Evolutionary conservation across 2,797 vertebrate genomes (phyloP).

Genomic region (Hyperoplus immaculatus): DNA sequence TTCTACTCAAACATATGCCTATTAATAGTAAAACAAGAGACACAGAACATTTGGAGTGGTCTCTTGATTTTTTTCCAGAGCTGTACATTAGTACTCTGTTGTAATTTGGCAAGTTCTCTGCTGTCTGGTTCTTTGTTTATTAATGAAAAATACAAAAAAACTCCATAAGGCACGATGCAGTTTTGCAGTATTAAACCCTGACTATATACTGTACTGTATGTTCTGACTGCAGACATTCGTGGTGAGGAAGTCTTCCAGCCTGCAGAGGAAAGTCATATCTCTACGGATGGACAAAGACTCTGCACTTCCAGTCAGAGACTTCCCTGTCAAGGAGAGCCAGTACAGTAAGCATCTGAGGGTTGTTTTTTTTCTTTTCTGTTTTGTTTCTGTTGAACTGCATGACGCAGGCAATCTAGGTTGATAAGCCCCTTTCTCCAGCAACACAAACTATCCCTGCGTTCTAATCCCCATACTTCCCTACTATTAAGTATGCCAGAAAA

Average conservation of each 20-base stretch:
- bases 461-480: no score
- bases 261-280: conserved; percentile 94
- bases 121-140: no score
- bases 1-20: no score
- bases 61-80: no score
- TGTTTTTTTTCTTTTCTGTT: not conserved
- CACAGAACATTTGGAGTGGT: no score
- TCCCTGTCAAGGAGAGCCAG: conserved; percentile 91
- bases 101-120: no score
- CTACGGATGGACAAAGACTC: conserved; percentile 87
- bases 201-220: not conserved
- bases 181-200: not conserved
- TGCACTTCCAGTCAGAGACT: conserved; percentile 86
- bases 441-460: not conserved
- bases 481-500: no score
- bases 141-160: not conserved
- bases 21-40: no score
- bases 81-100: no score
- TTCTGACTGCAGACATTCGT: conserved; percentile 88
- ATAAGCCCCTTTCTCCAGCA: not conserved
- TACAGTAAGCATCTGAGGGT: conserved; percentile 87
- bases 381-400: not conserved
- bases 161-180: not conserved
- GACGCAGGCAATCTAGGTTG: not conserved
- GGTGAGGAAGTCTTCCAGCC: conserved; percentile 89